Evolutionary conservation across 1,140 invertebrate genomes (phyloP).

Genomic region (Leptopilina clavipes): DNA sequence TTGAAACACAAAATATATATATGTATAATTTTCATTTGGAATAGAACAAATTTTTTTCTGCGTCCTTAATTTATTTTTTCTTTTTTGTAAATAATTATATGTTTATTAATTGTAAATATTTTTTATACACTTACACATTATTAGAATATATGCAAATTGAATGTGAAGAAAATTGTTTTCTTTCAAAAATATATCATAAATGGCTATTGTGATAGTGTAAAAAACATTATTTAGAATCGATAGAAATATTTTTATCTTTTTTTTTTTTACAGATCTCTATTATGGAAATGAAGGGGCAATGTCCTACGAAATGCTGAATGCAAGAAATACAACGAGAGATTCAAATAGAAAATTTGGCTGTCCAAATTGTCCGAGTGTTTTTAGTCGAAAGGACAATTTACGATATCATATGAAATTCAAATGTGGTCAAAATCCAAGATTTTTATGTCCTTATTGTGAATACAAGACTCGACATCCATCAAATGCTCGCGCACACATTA

Average conservation of each 20-base stretch:
- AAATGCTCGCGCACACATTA: slow-evolving; percentile 15
- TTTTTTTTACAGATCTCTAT: slow-evolving; percentile 6
- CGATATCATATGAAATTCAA: slow-evolving; percentile 76
- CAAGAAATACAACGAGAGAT: slow-evolving; percentile 33
- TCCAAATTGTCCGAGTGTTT: slow-evolving; percentile 72
- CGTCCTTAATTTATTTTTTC: too few relatives aligned
- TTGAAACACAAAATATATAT: too few relatives aligned
- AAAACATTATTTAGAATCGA: not conserved
- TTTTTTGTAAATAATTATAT: not conserved
- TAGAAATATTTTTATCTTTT: slow-evolving; percentile 20
- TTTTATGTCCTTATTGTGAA: slow-evolving; percentile 75
- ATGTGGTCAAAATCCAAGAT: slow-evolving; percentile 76
- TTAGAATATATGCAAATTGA: too few relatives aligned
- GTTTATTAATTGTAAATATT: too few relatives aligned
- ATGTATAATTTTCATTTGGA: too few relatives aligned
- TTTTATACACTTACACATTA: too few relatives aligned
- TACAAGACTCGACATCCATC: slow-evolving; percentile 61
- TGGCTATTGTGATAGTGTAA: too few relatives aligned
- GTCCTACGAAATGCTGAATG: not conserved
- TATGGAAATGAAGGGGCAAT: not conserved
- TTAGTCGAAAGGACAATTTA: slow-evolving; percentile 73
- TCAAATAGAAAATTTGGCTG: slow-evolving; percentile 64
- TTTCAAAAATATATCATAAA: too few relatives aligned
- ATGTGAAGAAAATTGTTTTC: too few relatives aligned
- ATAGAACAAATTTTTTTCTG: too few relatives aligned